phyloP scores from a whole-genome alignment of 2,113 vertebrate genomes.

The Synchiropus splendidus region DNA sequence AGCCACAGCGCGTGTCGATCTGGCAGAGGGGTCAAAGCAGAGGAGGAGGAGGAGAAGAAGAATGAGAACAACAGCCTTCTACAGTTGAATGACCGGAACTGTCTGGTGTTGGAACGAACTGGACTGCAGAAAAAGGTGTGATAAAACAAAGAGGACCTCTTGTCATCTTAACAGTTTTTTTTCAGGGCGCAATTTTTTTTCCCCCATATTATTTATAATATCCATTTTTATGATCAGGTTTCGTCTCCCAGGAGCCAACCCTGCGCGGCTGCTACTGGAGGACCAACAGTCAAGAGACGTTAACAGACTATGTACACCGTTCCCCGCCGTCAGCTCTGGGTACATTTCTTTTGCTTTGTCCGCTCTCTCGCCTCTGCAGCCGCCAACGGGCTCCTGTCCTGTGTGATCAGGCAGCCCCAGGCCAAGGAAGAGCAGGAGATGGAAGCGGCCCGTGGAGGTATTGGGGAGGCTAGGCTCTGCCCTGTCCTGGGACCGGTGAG shows the following conservation, averaged over 20 bases:
- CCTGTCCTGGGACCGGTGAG: slow-evolving; percentile 83
- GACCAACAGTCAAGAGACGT: slow-evolving; percentile 97
- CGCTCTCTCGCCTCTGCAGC: slow-evolving; percentile 88
- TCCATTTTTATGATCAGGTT: slow-evolving; percentile 76
- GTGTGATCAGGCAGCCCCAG: slow-evolving; percentile 71
- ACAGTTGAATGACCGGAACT: slow-evolving; percentile 80
- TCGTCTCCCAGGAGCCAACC: slow-evolving; percentile 84
- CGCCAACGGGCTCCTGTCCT: slow-evolving; percentile 82
- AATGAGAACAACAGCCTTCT: slow-evolving; percentile 68
- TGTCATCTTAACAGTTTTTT: slow-evolving; percentile 62
- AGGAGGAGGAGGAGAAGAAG: slow-evolving; percentile 41
- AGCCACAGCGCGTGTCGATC: slow-evolving; percentile 81
- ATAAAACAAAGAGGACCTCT: slow-evolving; percentile 79
- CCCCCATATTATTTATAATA: slow-evolving; percentile 48
- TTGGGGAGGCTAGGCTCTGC: too few species aligned
- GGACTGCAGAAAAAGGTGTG: slow-evolving; percentile 82
- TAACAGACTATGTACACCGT: slow-evolving; percentile 99
- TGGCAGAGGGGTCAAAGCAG: slow-evolving; percentile 70
- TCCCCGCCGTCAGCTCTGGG: slow-evolving; percentile 81
- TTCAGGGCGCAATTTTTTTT: slow-evolving; percentile 25
- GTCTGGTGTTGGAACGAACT: slow-evolving; percentile 83
- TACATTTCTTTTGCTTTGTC: slow-evolving; percentile 49
- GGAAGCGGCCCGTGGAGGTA: slow-evolving; percentile 81
- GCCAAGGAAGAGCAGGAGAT: slow-evolving; percentile 38
- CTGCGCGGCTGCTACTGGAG: slow-evolving; percentile 71